A percentile compares a stretch with the other conserved stretches of the same genome.
Conservation (phyloP, 1,140 invertebrate genomes). For the Hycleus phaleratus region DNA sequence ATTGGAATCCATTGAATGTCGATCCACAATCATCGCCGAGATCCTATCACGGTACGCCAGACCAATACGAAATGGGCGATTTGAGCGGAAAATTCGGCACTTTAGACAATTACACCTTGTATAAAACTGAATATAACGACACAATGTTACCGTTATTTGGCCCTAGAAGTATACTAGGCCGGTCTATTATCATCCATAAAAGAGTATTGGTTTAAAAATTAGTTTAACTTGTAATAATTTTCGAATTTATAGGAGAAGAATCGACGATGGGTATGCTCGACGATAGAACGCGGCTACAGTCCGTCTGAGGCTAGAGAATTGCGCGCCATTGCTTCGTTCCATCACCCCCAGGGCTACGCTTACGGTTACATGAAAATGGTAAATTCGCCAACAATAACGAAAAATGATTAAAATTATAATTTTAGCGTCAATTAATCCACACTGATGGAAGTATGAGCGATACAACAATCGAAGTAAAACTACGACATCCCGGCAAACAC, state of each 20-base stretch:
- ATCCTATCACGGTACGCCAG: conserved; percentile 53
- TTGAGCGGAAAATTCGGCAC: conserved; percentile 84
- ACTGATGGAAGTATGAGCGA: conserved; percentile 80
- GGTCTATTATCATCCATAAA: conserved; percentile 82
- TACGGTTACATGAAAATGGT: conserved; percentile 83
- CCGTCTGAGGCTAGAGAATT: conserved; percentile 78
- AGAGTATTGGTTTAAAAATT: conserved; percentile 41
- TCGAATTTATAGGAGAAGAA: conserved; percentile 14
- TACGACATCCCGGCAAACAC: conserved; percentile 73
- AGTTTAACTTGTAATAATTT: too few relatives aligned
- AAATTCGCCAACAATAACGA: conserved; percentile 12
- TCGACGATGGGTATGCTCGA: conserved; percentile 73
- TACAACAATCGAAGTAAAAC: conserved; percentile 80
- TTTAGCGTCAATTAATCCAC: conserved; percentile 77
- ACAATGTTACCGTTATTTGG: conserved; percentile 80
- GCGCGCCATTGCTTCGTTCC: conserved; percentile 82
- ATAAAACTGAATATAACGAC: conserved; percentile 64
- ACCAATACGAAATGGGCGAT: conserved; percentile 86
- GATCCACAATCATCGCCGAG: conserved; percentile 51
- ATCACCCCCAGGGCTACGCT: conserved; percentile 78
- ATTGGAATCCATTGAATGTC: conserved; percentile 75
- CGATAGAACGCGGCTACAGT: conserved; percentile 76
- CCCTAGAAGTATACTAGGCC: conserved; percentile 69
- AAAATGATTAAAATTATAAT: conserved; percentile 12
- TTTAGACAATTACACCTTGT: conserved; percentile 52